Evolutionary conservation across 2,888 invertebrate genomes (phyloP).

Genomic region (Drosophila differens): DNA sequence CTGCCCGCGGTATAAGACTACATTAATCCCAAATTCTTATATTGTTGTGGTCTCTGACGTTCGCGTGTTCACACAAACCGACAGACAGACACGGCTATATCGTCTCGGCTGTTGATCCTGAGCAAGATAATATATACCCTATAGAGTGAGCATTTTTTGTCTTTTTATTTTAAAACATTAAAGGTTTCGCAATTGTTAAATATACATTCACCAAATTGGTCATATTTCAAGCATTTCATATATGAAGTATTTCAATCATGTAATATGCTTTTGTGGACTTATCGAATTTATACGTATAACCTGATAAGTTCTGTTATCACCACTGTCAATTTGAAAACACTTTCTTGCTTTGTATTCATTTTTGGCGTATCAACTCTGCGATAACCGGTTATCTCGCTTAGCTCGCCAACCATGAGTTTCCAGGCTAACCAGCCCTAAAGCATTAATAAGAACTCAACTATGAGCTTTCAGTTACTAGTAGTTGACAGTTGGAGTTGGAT

Average conservation of each 20-base stretch:
- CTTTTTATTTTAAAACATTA: not conserved
- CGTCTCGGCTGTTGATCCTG: no score
- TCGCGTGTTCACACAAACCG: no score
- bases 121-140: no score
- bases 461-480: slow-evolving; percentile 34
- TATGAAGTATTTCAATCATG: not conserved
- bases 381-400: slow-evolving; percentile 24
- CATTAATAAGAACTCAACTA: slow-evolving; percentile 18
- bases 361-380: slow-evolving; percentile 29
- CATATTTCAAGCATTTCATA: not conserved
- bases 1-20: no score
- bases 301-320: slow-evolving; percentile 25
- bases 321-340: slow-evolving; percentile 13
- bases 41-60: no score
- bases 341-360: not conserved
- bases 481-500: slow-evolving; percentile 3
- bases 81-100: no score
- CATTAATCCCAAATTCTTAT: no score
- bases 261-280: not conserved
- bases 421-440: not conserved
- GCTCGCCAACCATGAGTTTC: slow-evolving; percentile 11
- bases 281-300: not conserved
- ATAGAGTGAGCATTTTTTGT: not conserved
- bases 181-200: not conserved
- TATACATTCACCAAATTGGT: not conserved